Conservation (phyloP, 2,797 vertebrate species). For the Lepidocolaptes lacrymiger region DNA sequence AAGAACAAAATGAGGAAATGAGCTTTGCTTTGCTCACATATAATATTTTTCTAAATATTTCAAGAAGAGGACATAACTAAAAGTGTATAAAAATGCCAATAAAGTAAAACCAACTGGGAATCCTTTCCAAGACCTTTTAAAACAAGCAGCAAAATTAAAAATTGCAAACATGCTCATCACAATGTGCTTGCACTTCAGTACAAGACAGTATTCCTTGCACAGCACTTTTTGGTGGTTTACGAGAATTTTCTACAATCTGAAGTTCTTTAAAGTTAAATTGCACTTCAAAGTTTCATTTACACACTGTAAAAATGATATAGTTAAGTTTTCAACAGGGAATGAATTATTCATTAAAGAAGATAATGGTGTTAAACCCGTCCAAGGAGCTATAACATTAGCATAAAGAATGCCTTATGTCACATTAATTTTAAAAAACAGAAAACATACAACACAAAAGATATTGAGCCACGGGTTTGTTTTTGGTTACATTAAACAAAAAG, state of each 20-base stretch:
- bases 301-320: constrained; percentile 79
- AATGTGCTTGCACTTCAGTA: constrained; percentile 42
- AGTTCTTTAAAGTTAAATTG: constrained; percentile 79
- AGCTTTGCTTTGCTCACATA: background rate
- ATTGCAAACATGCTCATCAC: background rate
- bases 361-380: constrained; percentile 76
- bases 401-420: constrained; percentile 77
- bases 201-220: constrained; percentile 43
- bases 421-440: constrained; percentile 80
- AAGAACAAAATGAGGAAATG: background rate
- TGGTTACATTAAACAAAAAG: constrained; percentile 69
- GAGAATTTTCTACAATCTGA: constrained; percentile 70
- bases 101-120: background rate
- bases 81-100: background rate
- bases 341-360: constrained; percentile 82
- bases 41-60: background rate
- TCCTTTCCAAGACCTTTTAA: background rate
- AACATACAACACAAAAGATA: constrained; percentile 72
- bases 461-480: constrained; percentile 44
- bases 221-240: constrained; percentile 72
- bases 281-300: constrained; percentile 80
- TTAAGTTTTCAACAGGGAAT: constrained; percentile 78
- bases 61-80: background rate
- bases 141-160: constrained; percentile 47
- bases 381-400: constrained; percentile 80